These are phyloP conservation scores for Conus canariensis DNA, from an alignment of 2,888 invertebrate species.

Conservation along the genomic window DNA sequence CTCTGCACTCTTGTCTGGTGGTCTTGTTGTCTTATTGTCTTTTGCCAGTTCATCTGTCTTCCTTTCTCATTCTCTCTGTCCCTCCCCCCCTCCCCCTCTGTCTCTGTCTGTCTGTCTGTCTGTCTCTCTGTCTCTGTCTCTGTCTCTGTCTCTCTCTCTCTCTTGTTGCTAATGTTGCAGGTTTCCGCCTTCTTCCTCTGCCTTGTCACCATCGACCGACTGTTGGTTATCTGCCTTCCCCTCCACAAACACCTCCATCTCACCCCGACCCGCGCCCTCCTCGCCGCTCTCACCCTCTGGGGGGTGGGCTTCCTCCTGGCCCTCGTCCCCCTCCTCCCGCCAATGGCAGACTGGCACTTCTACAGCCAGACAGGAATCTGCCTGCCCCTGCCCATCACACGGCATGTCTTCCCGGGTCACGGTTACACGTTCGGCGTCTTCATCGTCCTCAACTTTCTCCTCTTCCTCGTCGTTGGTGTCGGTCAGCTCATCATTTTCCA, in stretches of 20 bases:
- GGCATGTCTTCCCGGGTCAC: not conserved
- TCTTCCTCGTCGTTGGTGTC: not conserved
- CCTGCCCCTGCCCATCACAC: slow-evolving; percentile 12
- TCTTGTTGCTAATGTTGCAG: not conserved
- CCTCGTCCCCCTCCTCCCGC: not conserved
- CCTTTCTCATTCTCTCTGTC: too few species aligned
- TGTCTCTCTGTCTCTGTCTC: too few species aligned
- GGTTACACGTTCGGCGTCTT: not conserved
- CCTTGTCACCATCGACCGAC: slow-evolving; percentile 60
- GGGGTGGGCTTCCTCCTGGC: slow-evolving; percentile 37
- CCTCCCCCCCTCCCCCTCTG: too few species aligned
- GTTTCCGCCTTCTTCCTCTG: slow-evolving; percentile 59
- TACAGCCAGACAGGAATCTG: slow-evolving; percentile 24
- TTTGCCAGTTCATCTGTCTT: too few species aligned
- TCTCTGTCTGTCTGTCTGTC: too few species aligned
- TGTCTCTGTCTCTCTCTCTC: too few species aligned
- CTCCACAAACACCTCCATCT: slow-evolving; percentile 61
- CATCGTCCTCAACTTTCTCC: not conserved
- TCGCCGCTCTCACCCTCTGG: slow-evolving; percentile 50
- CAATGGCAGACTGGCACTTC: not conserved
- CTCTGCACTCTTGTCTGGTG: too few species aligned
- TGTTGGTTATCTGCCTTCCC: slow-evolving; percentile 60
- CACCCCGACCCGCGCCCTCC: slow-evolving; percentile 21
- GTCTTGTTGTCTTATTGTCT: not conserved
- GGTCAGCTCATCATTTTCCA: not conserved